Evolutionary conservation across 2,113 vertebrate genomes (phyloP), one percentile per base, ranked within the genome.

Genomic region (Nerophis lumbriciformis): DNA sequence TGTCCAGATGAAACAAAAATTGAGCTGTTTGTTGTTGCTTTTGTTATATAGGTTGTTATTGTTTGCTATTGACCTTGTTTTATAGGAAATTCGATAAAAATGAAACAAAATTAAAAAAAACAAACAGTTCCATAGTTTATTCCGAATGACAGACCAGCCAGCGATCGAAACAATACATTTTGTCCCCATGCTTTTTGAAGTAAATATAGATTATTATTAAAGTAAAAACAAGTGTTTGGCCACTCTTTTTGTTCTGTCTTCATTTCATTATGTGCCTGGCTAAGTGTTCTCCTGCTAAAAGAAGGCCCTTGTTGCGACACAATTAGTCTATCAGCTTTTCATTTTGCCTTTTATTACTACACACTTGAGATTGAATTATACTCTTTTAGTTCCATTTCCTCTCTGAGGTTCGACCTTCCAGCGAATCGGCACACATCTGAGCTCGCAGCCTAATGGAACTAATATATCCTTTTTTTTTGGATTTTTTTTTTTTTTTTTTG

Each of bases 351-450:
- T 77, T 75, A 81, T 81, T 69, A 77, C 48, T 69, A 59, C 61
- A 53, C 71, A 76, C 73, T 79, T 62, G 59, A 79, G 66, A 79
- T 84, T 80, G 80, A 83, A 88, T 86, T 80, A 81, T 63, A 48
- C 64, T 79, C 75, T 81, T 72, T 57, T 80, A 71, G 77, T 80
- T 82, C 61, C 65, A 67, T 82, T 81, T 83, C 61, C 71, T 77
- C 53, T 65, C 44, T 47, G 8, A 68, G 48, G 70, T 66, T 61
- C 78, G 84, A 85, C 83, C 78, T 85, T 85, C 79, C 84, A 75
- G 80, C 65, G 73, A 65, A 77, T 82, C 69, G 44, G 47, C 5
- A 10, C 57, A 69, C 77, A 86, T 82, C 72, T 79, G 53, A 82
- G 69, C 68, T 72, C 48, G 49, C 15, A 61, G 79, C 76, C 65